Conservation (phyloP, 2,888 invertebrate genomes). For the Gandaritis pyraliata region DNA sequence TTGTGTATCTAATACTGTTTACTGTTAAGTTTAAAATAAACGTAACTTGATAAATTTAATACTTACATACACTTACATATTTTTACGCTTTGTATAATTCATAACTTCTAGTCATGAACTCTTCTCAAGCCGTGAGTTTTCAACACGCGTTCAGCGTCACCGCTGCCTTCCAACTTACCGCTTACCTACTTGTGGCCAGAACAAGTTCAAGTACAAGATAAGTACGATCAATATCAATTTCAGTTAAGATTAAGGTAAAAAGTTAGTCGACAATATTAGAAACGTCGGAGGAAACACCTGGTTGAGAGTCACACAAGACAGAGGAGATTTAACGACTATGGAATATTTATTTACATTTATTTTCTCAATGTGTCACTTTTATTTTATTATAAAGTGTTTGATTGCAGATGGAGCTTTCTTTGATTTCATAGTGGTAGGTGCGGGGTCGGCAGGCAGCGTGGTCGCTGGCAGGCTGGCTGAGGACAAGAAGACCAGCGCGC, state of each 20-base stretch:
- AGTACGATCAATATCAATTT: not conserved
- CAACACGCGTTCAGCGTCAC: constrained; percentile 38
- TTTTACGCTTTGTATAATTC: no score
- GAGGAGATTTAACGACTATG: no score
- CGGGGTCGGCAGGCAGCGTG: constrained; percentile 80
- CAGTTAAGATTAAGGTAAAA: no score
- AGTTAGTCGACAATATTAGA: no score
- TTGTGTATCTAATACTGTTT: no score
- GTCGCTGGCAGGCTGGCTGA: constrained; percentile 49
- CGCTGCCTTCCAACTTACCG: constrained; percentile 37
- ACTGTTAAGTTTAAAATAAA: no score
- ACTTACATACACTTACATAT: no score
- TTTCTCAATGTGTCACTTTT: not conserved
- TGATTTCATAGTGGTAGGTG: constrained; percentile 89
- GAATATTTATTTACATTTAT: no score
- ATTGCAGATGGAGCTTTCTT: constrained; percentile 44
- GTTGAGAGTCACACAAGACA: no score
- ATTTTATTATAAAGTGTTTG: not conserved
- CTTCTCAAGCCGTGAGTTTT: constrained; percentile 23
- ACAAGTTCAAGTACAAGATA: constrained; percentile 37
- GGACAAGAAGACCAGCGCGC: constrained; percentile 52
- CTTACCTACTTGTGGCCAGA: constrained; percentile 38
- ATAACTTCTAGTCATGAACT: constrained; percentile 34
- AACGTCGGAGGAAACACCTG: no score
- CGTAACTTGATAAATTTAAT: no score